phyloP scores from a whole-genome alignment of 2,888 invertebrate genomes.

The Polia nebulosa region DNA sequence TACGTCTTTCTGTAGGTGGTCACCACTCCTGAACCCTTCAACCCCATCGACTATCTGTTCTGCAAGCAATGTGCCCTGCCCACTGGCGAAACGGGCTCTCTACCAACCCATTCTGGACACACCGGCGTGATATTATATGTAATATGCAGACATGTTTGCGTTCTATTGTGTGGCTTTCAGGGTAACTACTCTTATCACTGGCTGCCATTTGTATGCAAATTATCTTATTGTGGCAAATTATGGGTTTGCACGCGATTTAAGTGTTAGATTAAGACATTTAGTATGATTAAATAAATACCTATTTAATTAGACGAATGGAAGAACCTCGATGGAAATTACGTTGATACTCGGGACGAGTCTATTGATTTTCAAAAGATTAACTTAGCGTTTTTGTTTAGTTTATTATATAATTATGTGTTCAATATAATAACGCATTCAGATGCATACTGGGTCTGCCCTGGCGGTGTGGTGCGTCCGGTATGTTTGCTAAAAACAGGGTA shows the following conservation, averaged over 20 bases:
- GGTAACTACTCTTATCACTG: slow-evolving; percentile 17
- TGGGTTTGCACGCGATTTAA: slow-evolving; percentile 2
- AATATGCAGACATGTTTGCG: slow-evolving; percentile 18
- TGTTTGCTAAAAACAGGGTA: no score
- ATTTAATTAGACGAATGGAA: neutral
- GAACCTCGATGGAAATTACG: neutral
- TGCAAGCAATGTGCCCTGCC: no score
- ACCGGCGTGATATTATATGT: no score
- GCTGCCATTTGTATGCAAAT: slow-evolving; percentile 37
- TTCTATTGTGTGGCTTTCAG: slow-evolving; percentile 2
- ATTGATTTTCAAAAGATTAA: neutral
- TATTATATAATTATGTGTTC: no score
- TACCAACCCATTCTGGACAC: no score
- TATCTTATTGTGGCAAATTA: slow-evolving; percentile 16
- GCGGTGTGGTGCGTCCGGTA: no score
- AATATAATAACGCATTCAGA: no score
- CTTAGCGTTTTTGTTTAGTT: neutral
- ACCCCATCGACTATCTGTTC: no score
- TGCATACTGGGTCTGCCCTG: no score
- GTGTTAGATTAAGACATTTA: slow-evolving; percentile 1
- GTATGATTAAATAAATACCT: neutral
- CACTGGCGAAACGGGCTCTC: no score
- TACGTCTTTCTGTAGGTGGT: no score
- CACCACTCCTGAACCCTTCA: no score
- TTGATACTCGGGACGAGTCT: neutral